Conservation (phyloP, 2,797 vertebrate species). For the Pseudopleuronectes americanus region DNA sequence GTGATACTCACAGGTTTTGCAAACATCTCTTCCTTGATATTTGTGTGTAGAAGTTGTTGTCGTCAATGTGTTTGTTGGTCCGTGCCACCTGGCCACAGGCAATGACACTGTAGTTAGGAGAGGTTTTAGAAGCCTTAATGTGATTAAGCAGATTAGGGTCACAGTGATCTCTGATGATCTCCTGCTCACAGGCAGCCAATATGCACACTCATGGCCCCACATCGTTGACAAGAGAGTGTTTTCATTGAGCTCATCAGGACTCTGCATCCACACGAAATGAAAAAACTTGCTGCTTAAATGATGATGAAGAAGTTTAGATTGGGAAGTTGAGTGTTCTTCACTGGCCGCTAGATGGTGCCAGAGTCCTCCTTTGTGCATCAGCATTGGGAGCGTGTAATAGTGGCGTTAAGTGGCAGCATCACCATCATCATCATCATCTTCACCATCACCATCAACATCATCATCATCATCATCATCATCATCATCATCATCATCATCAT, state of each 20-base stretch:
- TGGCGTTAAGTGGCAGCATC: slow-evolving; percentile 6
- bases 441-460: slow-evolving; percentile 6
- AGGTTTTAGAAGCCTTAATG: slow-evolving; percentile 77
- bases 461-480: background rate
- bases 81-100: slow-evolving; percentile 12
- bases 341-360: slow-evolving; percentile 79
- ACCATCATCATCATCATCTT: background rate
- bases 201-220: slow-evolving; percentile 16
- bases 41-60: slow-evolving; percentile 25
- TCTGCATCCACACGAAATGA: background rate
- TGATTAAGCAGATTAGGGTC: slow-evolving; percentile 85
- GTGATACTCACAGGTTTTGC: slow-evolving; percentile 72
- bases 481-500: background rate
- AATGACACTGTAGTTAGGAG: slow-evolving; percentile 38
- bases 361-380: slow-evolving; percentile 53
- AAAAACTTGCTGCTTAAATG: background rate
- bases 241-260: slow-evolving; percentile 6
- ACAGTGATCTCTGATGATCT: slow-evolving; percentile 67
- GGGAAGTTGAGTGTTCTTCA: background rate
- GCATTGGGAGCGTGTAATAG: background rate
- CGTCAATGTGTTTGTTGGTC: slow-evolving; percentile 12
- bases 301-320: background rate
- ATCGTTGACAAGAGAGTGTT: slow-evolving; percentile 11
- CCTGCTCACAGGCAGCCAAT: slow-evolving; percentile 36
- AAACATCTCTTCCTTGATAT: slow-evolving; percentile 62